Conservation (phyloP, 2,113 vertebrate genomes). For the Ranitomeya imitator region DNA sequence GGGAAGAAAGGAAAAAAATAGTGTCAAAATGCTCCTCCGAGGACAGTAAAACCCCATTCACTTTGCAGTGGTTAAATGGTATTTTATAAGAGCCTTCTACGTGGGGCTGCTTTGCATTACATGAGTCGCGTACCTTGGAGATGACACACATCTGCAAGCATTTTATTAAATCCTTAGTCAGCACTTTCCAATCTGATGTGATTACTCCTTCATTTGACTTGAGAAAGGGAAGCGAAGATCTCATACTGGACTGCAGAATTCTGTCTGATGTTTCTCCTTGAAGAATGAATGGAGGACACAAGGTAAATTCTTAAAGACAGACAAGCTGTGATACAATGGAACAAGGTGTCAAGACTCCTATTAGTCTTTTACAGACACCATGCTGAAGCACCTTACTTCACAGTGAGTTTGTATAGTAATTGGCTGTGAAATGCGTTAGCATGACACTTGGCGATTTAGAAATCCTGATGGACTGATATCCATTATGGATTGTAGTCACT, state of each 20-base stretch:
- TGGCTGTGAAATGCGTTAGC: not conserved
- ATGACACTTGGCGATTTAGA: not conserved
- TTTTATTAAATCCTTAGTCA: slow-evolving; percentile 90
- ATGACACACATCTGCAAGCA: slow-evolving; percentile 91
- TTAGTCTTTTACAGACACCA: not conserved
- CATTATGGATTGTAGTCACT: not conserved
- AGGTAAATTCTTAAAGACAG: slow-evolving; percentile 60
- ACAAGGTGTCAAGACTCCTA: not conserved
- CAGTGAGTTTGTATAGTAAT: not conserved
- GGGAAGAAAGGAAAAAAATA: slow-evolving; percentile 46
- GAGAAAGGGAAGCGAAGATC: slow-evolving; percentile 81
- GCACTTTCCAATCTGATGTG: slow-evolving; percentile 89
- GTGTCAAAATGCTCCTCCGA: slow-evolving; percentile 74
- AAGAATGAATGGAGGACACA: slow-evolving; percentile 66
- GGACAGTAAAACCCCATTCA: slow-evolving; percentile 69
- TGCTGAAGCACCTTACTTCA: not conserved
- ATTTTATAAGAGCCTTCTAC: slow-evolving; percentile 78
- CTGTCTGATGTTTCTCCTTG: slow-evolving; percentile 84
- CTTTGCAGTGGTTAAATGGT: slow-evolving; percentile 80
- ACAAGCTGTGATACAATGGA: slow-evolving; percentile 3
- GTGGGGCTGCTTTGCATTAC: slow-evolving; percentile 91
- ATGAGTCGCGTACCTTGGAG: slow-evolving; percentile 92
- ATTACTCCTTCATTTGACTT: slow-evolving; percentile 92
- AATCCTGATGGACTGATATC: not conserved
- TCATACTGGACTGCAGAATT: slow-evolving; percentile 76